Base-by-base conservation (phyloP, 2,113 vertebrate species). In the Dermatemys mawii region DNA sequence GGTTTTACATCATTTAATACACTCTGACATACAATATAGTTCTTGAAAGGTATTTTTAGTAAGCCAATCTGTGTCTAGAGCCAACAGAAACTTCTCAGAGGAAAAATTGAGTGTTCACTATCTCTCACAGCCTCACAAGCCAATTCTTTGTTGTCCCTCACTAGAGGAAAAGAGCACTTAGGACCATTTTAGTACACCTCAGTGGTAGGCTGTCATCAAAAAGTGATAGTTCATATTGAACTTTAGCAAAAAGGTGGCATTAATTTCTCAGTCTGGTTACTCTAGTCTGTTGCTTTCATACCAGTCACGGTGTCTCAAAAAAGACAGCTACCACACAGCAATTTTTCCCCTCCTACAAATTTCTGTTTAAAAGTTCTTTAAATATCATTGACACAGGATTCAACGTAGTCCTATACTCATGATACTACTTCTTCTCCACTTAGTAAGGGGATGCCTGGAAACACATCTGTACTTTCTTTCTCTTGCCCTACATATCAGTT, bases 41-140 rank as follows among this genome's bases (percentile, higher is more conserved):
- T 78, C 70, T 79, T 19, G 24, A 54, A 70, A 70, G 82, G 76
- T 93, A 83, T 93, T 94, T 96, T 95, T 94, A 91, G 90, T 81
- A 81, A 93, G 85, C 51, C 88, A 87, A 91, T 95, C 86, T 90
- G 84, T 94, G 54, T 76, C 88, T 83, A 82, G 60, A 94, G 50
- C 46, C 50, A 87, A 70, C 11, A 48, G 48, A 48, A 48, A 48
- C 48, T 48, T 48, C 48, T 48, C 48, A 48, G 48, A 48, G 48
- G 48, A 48, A 48, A 48, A 48, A 48, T 11, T 48, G 55, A 19
- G 50, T 91, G 82, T 85, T 95, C 88, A 78, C 88, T 48, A 93
- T 90, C 38, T 46, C 79, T 51, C 70, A 85, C 26, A 90, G 76
- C 44, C 84, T 73, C 76, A 79, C 26, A 16, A 89, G 26, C 13